Conservation (phyloP, 2,888 invertebrate genomes). For the Pollenia labialis region DNA sequence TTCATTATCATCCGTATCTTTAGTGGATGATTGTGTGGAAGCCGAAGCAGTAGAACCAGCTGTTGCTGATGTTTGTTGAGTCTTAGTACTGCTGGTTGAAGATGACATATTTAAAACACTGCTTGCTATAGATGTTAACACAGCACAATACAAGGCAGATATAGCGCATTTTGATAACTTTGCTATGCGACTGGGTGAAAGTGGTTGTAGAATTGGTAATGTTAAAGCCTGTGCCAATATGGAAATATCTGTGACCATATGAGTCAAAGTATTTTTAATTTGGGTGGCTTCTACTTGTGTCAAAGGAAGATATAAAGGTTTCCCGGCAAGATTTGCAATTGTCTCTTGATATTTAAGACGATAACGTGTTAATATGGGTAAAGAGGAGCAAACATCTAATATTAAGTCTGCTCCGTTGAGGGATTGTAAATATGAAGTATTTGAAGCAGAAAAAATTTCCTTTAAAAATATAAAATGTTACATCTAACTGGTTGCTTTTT, state of each 20-base stretch:
- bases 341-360: constrained; percentile 85
- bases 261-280: constrained; percentile 88
- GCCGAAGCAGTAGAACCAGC: constrained; percentile 70
- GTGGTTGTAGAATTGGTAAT: constrained; percentile 93
- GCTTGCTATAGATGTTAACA: constrained; percentile 88
- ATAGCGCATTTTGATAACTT: constrained; percentile 93
- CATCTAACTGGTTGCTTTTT: neutral
- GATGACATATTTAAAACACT: constrained; percentile 87
- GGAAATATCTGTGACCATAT: constrained; percentile 93
- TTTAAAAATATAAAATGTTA: constrained; percentile 79
- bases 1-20: constrained; percentile 91
- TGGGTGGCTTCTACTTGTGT: constrained; percentile 90
- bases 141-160: constrained; percentile 92
- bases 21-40: constrained; percentile 68
- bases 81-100: constrained; percentile 86
- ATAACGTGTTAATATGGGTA: constrained; percentile 87
- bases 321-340: constrained; percentile 85
- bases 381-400: constrained; percentile 91
- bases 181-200: constrained; percentile 92
- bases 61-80: constrained; percentile 73
- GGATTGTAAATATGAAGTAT: constrained; percentile 91
- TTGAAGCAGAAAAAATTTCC: constrained; percentile 92
- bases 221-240: constrained; percentile 91
- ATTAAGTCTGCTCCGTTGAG: constrained; percentile 92
- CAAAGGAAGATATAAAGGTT: constrained; percentile 87